These are phyloP conservation scores for Phthorimaea operculella DNA, from an alignment of 1,140 invertebrate genomes.

Conservation along the genomic window DNA sequence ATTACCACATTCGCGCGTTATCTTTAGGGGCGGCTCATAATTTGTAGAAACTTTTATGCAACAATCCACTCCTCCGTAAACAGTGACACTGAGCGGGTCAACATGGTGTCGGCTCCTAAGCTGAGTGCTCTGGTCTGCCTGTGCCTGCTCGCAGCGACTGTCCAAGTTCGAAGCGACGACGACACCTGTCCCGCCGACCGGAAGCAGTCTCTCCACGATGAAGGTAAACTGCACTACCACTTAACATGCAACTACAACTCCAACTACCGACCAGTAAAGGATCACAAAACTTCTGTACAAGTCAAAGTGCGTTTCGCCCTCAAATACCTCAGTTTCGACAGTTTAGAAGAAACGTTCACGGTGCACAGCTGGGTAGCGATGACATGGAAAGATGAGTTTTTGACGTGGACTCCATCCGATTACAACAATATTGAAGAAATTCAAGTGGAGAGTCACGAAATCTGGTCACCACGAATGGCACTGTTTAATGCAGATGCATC, in stretches of 20 bases:
- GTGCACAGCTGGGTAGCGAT: conserved; percentile 54
- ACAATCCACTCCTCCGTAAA: neutral
- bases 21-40: conserved; percentile 16
- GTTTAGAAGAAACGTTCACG: conserved; percentile 49
- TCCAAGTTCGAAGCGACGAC: conserved; percentile 6
- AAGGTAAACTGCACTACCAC: conserved; percentile 43
- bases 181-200: conserved; percentile 25
- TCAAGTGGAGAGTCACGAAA: conserved; percentile 47
- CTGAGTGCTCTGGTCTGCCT: neutral
- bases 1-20: conserved; percentile 4
- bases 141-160: conserved; percentile 4
- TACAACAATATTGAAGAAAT: conserved; percentile 46
- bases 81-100: too few species aligned
- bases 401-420: conserved; percentile 44
- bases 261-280: conserved; percentile 44
- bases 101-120: neutral
- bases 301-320: conserved; percentile 50
- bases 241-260: conserved; percentile 37
- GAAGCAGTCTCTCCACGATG: conserved; percentile 27
- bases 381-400: conserved; percentile 51
- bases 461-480: conserved; percentile 51
- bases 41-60: too few species aligned
- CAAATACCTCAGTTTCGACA: conserved; percentile 53
- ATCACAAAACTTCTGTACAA: conserved; percentile 38
- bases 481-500: conserved; percentile 50